A percentile compares a stretch with the other conserved stretches of the same genome.
Conservation (phyloP, 2,797 vertebrate genomes). For the Acanthopagrus latus region DNA sequence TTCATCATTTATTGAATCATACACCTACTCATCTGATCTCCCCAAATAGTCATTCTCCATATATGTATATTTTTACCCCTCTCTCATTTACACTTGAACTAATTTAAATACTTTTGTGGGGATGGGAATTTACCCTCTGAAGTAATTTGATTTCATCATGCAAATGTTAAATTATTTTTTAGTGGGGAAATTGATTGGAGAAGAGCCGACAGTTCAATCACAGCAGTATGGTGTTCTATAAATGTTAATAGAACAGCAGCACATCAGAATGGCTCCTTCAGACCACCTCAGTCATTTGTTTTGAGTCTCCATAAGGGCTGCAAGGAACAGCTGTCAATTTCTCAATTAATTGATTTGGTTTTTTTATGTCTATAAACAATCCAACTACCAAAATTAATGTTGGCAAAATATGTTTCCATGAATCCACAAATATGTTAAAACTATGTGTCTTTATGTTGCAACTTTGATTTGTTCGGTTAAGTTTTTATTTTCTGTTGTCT, state of each 20-base stretch:
- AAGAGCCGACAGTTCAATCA: neutral
- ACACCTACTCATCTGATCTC: neutral
- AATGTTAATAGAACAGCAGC: slow-evolving; percentile 3
- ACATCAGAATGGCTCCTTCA: neutral
- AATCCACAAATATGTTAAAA: no score
- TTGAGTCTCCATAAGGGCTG: no score
- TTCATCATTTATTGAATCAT: slow-evolving; percentile 17
- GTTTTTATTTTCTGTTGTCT: no score
- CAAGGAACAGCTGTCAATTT: no score
- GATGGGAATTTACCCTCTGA: neutral
- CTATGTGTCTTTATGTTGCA: no score
- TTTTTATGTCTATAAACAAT: no score
- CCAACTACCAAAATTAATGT: no score
- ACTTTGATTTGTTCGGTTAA: no score
- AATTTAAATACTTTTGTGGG: slow-evolving; percentile 5
- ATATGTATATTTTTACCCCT: slow-evolving; percentile 6
- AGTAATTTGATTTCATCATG: neutral
- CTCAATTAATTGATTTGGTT: no score
- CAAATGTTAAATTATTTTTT: neutral
- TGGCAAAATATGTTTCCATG: no score
- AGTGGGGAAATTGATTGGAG: no score
- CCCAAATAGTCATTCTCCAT: slow-evolving; percentile 17
- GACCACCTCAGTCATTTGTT: no score
- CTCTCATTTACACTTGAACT: slow-evolving; percentile 12
- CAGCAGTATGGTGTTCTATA: neutral